Conservation (phyloP, 1,140 invertebrate species). For the Aphaenogaster ashmeadi region DNA sequence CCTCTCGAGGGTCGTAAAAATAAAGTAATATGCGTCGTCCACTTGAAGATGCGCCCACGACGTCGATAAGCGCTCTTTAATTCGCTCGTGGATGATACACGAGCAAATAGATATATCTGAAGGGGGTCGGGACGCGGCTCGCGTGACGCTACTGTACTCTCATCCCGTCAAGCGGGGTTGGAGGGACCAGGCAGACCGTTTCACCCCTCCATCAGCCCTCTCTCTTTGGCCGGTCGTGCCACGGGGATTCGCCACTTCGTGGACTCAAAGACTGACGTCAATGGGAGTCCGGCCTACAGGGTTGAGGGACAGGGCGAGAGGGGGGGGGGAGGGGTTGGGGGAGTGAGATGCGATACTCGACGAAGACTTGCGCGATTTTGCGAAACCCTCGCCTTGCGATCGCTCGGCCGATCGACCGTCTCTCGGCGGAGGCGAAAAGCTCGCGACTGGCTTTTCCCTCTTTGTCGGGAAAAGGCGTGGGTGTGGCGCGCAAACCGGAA, state of each 20-base stretch:
- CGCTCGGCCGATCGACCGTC: conserved; percentile 8
- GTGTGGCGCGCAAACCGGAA: conserved; percentile 31
- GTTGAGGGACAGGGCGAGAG: neutral
- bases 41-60: neutral
- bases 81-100: neutral
- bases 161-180: neutral
- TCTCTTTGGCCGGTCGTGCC: conserved; percentile 15
- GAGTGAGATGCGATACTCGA: conserved; percentile 22
- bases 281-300: conserved; percentile 65
- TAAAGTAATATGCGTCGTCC: neutral
- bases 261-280: conserved; percentile 74
- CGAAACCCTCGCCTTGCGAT: conserved; percentile 42
- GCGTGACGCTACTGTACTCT: conserved; percentile 58
- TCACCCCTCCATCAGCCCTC: conserved; percentile 43
- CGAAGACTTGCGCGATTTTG: conserved; percentile 66
- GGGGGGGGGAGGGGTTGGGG: neutral
- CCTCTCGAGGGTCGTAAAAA: neutral
- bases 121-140: neutral
- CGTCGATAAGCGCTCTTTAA: conserved; percentile 15
- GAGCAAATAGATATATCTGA: conserved; percentile 21
- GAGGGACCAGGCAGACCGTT: neutral
- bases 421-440: neutral
- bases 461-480: neutral
- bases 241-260: conserved; percentile 69
- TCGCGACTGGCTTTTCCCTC: neutral